Evolutionary conservation across 2,888 invertebrate species (phyloP).

Genomic region (Agonum fuliginosum): DNA sequence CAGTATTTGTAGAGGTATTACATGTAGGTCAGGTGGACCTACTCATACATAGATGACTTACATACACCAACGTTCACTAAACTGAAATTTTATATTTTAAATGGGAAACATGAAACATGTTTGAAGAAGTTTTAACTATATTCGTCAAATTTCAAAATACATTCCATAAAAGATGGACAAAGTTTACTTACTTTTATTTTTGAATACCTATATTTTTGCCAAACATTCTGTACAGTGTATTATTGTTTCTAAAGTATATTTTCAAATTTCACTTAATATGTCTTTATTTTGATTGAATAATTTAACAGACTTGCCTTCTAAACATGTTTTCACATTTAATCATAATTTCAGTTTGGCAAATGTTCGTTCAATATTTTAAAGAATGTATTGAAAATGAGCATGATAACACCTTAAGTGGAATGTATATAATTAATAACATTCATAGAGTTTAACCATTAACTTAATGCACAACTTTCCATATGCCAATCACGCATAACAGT

Average conservation of each 20-base stretch:
- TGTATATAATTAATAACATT: slow-evolving; percentile 43
- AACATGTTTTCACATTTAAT: neutral
- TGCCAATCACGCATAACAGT: neutral
- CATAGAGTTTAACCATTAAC: slow-evolving; percentile 9
- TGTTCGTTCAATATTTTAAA: neutral
- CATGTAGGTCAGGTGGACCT: neutral
- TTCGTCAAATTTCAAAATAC: no score
- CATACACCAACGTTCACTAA: neutral
- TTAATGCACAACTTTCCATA: slow-evolving; percentile 10
- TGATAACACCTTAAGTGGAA: slow-evolving; percentile 29
- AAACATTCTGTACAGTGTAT: no score
- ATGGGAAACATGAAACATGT: neutral
- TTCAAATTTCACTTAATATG: no score
- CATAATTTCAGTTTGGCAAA: neutral
- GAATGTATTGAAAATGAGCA: neutral
- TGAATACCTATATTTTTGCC: no score
- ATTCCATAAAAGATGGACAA: no score
- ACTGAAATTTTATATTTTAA: neutral
- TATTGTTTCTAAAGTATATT: no score
- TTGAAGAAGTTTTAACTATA: no score
- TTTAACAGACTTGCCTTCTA: no score
- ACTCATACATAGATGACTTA: neutral
- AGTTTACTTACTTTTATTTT: no score
- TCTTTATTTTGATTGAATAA: no score
- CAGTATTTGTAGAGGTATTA: slow-evolving; percentile 21